Base-by-base conservation (phyloP, 2,888 invertebrate species). In the Orthosia incerta region DNA sequence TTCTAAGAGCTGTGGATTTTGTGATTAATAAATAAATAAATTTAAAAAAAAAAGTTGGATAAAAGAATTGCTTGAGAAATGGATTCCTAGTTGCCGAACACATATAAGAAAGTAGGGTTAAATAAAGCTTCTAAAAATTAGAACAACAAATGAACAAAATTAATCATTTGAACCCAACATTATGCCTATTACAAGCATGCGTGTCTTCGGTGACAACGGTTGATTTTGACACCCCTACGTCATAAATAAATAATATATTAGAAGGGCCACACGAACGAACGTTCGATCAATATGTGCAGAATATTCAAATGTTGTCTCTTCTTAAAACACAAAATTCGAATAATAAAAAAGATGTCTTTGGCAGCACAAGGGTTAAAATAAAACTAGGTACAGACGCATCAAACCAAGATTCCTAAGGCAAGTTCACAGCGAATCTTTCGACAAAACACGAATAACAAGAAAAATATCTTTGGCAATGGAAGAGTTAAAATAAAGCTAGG, bases 241-340 rank as follows among this genome's bases (percentile, higher is more conserved):
- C 23, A 62, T 83, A 83, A 79, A 82, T 79, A 71, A 77, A 70
- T 62, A 82, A 66, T 61, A 18, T 26, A 57, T 46, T 51, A 61
- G 51, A 9, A 26, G 56, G 23, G 48, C 1, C 23, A 45, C 45
- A 53, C 20, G n/a, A 20, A 76, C 4, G 15, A 48, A 53, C 39
- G 26, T 75, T 59, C 63, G 48, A 75, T 63, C 81, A 53, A 75
- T 76, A 76, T 20, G n/a, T 1, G 9, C 12, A 2, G 18, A 73
- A 73, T 46, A 62, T 62, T 62, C 3, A 20, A 79, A 56, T 46
- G 11, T 23, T 50, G 48, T 50, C 16, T n/a, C 62, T 61, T 62
- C n/a, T 15, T 39, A 7, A 20, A 45, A 31, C 39, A 13, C 23
- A 26, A 46, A 80, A 75, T 39, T 31, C 12, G n/a, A 64, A 64